Base-by-base conservation (phyloP, 1,140 invertebrate genomes). In the Drosophila auraria region DNA sequence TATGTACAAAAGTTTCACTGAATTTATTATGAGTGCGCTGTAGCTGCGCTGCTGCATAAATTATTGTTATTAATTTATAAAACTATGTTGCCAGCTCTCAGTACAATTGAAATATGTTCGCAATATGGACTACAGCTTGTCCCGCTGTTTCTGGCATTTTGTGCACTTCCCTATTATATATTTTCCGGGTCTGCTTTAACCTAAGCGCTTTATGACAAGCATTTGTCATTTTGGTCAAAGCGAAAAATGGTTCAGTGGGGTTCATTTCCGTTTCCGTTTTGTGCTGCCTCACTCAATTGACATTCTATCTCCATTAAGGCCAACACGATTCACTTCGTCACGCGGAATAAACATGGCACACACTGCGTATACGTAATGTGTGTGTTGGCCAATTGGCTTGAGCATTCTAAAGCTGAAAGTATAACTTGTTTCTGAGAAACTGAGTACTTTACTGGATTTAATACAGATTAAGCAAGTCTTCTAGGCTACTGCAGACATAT, bases 51-150 rank as follows among this genome's bases (percentile, higher is more conserved):
- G 74, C 73, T 87, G 84, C 78, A 84, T 87, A 87, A 84, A 87
- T 89, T 89, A 84, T 84, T 87, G 78, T 90, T 87, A 89, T 89
- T 87, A 89, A 87, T 87, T 87, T 89, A 89, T 74, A 87, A 87
- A 89, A 81, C 68, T 90, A 63, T 56, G 73, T 56, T 87, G 62
- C 78, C 81, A 64, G 65, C 54, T 25, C 71, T 49, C 50, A 63
- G 59, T 54, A 80, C 83, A 89, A 80, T 80, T 74, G 73, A 87
- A 81, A 87, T 81, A 80, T 63, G 81, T 71, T 72, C 44, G 73
- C 75, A 57, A 62, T 57, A 51, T 62, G 47, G 38, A 15, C 59
- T 25, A 51, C 15, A 68, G 14, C 23, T 15, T 14, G 38, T 47
- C 14, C 74, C 38, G 63, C 60, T 50, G 40, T 17, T 60, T 66